These are phyloP conservation scores for Zygogramma bicolorata DNA, from an alignment of 2,888 invertebrate genomes.

Conservation along the genomic window DNA sequence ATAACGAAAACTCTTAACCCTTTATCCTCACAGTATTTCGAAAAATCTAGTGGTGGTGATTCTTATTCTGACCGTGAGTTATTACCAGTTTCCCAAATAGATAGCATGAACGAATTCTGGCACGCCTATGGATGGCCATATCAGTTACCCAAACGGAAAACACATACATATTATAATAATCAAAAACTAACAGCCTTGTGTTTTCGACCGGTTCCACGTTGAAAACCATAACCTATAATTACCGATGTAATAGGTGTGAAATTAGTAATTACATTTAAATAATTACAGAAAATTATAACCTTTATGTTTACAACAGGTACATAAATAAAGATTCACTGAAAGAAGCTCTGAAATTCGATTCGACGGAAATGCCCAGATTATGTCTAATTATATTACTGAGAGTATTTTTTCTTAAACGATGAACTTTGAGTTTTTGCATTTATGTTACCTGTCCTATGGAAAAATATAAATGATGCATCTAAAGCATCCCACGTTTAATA, in stretches of 20 bases:
- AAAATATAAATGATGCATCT: neutral
- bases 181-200: conserved; percentile 23
- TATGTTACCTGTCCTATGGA: neutral
- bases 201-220: conserved; percentile 13
- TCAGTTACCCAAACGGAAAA: neutral
- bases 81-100: no score
- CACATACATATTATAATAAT: conserved; percentile 15
- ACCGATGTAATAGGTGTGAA: conserved; percentile 28
- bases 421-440: conserved; percentile 9
- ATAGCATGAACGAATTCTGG: no score
- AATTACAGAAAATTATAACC: conserved; percentile 24
- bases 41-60: no score
- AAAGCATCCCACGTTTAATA: neutral
- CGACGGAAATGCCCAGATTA: conserved; percentile 10
- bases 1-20: no score
- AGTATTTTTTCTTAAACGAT: neutral
- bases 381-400: conserved; percentile 7
- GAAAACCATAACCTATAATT: conserved; percentile 24
- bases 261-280: conserved; percentile 26
- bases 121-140: neutral
- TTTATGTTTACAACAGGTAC: conserved; percentile 21
- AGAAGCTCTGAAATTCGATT: conserved; percentile 13
- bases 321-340: conserved; percentile 21
- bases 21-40: no score
- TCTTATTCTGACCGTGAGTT: neutral